phyloP scores from a whole-genome alignment of 2,797 vertebrate species.

The Anolis apletophallus region DNA sequence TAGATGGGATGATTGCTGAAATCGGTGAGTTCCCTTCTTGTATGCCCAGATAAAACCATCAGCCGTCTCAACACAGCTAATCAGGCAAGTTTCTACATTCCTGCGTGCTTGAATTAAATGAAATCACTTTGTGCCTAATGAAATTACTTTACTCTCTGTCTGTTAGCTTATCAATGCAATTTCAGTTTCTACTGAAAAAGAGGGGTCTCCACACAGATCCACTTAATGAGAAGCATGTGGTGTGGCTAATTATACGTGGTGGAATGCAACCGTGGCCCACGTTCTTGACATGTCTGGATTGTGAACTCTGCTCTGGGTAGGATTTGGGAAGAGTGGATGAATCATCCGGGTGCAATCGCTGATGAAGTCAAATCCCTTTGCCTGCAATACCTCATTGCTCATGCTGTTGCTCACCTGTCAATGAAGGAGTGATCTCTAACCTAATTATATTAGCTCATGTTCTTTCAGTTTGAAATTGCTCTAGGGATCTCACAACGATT shows the following conservation, averaged over 20 bases:
- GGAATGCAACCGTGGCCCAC: too few relatives aligned
- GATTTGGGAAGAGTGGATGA: constrained; percentile 17
- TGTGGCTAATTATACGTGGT: too few relatives aligned
- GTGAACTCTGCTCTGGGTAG: not conserved
- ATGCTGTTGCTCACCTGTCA: not conserved
- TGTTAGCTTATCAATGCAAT: constrained; percentile 18
- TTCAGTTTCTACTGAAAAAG: not conserved
- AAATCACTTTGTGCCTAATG: constrained; percentile 22
- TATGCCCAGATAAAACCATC: constrained; percentile 14
- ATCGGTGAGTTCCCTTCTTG: not conserved
- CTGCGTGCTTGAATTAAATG: not conserved
- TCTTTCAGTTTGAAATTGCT: constrained; percentile 43
- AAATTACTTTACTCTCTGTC: constrained; percentile 10
- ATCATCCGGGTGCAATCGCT: constrained; percentile 23
- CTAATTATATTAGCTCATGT: constrained; percentile 47
- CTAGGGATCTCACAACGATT: constrained; percentile 46
- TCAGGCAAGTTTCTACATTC: constrained; percentile 6
- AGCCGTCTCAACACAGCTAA: not conserved
- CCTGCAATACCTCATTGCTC: constrained; percentile 38
- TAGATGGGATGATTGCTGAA: not conserved
- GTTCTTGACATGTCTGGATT: not conserved
- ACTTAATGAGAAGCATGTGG: not conserved
- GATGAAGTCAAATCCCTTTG: constrained; percentile 17
- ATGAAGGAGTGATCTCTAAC: constrained; percentile 22
- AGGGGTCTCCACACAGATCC: not conserved